Percentiles rank a stretch among this genome's conserved stretches.
Evolutionary conservation across 2,797 vertebrate species (phyloP).

Genomic region (Clamator glandarius): DNA sequence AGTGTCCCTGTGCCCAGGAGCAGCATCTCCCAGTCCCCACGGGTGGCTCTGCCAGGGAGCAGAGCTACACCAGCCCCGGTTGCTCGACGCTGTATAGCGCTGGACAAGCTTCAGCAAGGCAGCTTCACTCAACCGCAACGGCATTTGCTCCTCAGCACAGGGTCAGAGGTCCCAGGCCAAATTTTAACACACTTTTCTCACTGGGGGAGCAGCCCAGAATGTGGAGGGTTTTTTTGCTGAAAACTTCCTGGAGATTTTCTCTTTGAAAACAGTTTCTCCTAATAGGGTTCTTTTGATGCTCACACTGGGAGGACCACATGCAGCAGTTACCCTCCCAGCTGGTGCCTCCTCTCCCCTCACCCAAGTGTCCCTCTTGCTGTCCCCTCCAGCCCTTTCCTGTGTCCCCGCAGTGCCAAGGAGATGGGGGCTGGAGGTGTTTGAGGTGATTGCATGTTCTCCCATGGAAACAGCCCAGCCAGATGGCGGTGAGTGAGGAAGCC

Average conservation of each 20-base stretch:
- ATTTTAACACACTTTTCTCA: neutral
- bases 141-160: neutral
- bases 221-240: neutral
- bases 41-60: neutral
- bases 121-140: neutral
- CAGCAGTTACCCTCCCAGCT: neutral
- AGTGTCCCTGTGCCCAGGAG: neutral
- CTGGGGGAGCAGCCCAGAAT: neutral
- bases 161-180: conserved; percentile 12
- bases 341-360: neutral
- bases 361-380: neutral
- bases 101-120: accelerated
- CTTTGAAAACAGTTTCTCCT: neutral
- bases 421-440: neutral
- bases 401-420: neutral
- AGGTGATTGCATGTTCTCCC: accelerated
- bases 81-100: accelerated
- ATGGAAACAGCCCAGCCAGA: accelerated
- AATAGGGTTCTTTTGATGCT: neutral
- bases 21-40: neutral
- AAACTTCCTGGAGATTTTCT: neutral
- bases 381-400: neutral
- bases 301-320: neutral
- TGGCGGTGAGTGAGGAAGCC: accelerated
- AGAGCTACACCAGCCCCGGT: neutral